Conservation (phyloP, 2,113 vertebrate species). For the Oreochromis aureus region DNA sequence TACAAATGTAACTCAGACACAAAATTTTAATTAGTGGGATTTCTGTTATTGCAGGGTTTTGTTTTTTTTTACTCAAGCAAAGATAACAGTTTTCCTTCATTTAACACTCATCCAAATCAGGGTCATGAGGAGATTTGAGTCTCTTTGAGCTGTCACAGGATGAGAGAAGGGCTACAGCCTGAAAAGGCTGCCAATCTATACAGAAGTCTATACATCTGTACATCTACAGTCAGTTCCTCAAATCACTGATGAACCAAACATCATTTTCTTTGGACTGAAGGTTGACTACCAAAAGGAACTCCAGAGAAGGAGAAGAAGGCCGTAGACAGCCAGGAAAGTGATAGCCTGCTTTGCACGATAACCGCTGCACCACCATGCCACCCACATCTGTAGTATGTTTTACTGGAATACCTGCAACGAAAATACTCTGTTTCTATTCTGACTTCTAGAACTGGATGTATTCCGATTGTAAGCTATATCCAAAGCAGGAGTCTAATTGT, state of each 20-base stretch:
- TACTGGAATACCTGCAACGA: not conserved
- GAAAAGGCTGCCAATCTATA: not conserved
- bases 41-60: not conserved
- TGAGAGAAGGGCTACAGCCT: not conserved
- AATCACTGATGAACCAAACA: not conserved
- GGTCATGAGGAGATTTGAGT: not conserved
- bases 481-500: not conserved
- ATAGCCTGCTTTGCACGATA: not conserved
- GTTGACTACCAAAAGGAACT: not conserved
- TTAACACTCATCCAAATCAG: not conserved
- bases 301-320: not conserved
- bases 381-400: not conserved
- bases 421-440: not conserved
- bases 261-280: not conserved
- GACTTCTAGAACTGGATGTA: not conserved
- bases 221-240: not conserved
- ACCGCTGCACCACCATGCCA: not conserved
- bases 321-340: not conserved
- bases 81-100: not conserved
- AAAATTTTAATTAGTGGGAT: not conserved
- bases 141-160: not conserved
- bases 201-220: not conserved
- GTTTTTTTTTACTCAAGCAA: not conserved
- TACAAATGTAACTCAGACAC: not conserved
- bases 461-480: not conserved